phyloP scores from a whole-genome alignment of 30 jellyfish, hydroid and myxozoan genomes.

The Pelagia noctiluca region DNA sequence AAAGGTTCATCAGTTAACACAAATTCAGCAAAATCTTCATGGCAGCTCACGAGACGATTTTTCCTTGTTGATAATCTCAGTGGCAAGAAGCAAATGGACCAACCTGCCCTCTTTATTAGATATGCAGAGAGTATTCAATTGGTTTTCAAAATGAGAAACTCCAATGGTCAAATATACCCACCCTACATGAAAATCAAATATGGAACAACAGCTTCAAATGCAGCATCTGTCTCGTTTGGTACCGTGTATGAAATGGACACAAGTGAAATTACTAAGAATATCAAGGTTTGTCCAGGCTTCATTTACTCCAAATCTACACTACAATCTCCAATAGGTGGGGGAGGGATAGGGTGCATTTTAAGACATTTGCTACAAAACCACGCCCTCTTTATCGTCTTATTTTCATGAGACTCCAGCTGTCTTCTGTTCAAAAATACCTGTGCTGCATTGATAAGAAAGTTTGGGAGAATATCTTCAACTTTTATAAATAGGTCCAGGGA shows the following conservation, averaged over 20 bases:
- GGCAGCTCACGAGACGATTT: slow-evolving; percentile 87
- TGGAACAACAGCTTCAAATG: slow-evolving; percentile 52
- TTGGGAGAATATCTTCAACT: no score
- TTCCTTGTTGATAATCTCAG: slow-evolving; percentile 84
- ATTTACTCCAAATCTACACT: not conserved
- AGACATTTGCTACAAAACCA: no score
- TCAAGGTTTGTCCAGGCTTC: slow-evolving; percentile 65
- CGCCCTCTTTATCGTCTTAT: no score
- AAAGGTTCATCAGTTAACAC: slow-evolving; percentile 68
- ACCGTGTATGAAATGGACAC: slow-evolving; percentile 86
- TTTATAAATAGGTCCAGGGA: no score
- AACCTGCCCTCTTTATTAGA: slow-evolving; percentile 57
- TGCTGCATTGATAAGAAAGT: no score
- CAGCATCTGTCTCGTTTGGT: slow-evolving; percentile 68
- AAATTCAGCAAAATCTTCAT: slow-evolving; percentile 41
- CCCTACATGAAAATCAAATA: slow-evolving; percentile 83
- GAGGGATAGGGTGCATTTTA: no score
- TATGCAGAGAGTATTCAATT: slow-evolving; percentile 80
- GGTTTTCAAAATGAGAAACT: slow-evolving; percentile 55
- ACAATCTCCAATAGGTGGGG: no score
- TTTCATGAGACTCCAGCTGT: no score
- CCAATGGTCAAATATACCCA: slow-evolving; percentile 94
- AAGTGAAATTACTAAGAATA: slow-evolving; percentile 52
- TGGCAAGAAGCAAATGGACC: slow-evolving; percentile 52
- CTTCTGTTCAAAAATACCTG: no score